Evolutionary conservation across 2,888 invertebrate species (phyloP).

Genomic region (Xestia rhomboidea): DNA sequence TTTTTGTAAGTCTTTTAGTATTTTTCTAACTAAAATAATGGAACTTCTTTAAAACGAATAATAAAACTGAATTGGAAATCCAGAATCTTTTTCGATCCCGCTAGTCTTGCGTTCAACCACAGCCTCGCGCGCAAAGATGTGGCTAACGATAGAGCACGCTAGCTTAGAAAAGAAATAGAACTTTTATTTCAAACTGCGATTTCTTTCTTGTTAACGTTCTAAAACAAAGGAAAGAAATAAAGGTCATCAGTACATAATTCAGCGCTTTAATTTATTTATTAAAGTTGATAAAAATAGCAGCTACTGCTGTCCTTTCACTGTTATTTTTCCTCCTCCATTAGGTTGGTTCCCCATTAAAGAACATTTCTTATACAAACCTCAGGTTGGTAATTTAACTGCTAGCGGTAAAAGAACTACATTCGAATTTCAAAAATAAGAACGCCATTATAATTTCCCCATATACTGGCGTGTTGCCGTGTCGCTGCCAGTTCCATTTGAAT

Average conservation of each 20-base stretch:
- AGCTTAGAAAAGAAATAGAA: slow-evolving; percentile 27
- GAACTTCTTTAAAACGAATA: not conserved
- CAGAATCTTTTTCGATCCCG: slow-evolving; percentile 5
- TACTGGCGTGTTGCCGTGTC: slow-evolving; percentile 38
- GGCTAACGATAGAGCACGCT: slow-evolving; percentile 38
- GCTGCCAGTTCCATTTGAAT: slow-evolving; percentile 57
- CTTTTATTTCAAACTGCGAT: slow-evolving; percentile 22
- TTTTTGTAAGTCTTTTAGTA: not conserved
- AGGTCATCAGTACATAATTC: not conserved
- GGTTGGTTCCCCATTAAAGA: not conserved
- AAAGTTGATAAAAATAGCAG: not conserved
- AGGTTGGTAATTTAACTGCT: not conserved
- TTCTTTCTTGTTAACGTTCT: slow-evolving; percentile 3
- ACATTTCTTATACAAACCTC: not conserved
- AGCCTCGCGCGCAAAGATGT: slow-evolving; percentile 32
- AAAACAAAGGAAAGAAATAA: not conserved
- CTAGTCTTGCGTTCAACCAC: slow-evolving; percentile 30
- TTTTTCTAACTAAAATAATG: not conserved
- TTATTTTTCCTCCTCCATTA: not conserved
- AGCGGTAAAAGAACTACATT: not conserved
- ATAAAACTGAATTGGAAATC: slow-evolving; percentile 8
- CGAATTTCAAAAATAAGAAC: slow-evolving; percentile 18
- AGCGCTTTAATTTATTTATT: not conserved
- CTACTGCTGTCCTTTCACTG: not conserved
- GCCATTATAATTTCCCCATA: slow-evolving; percentile 27